Evolutionary conservation across 2,888 invertebrate genomes (phyloP).

Genomic region (Amorpha juglandis): DNA sequence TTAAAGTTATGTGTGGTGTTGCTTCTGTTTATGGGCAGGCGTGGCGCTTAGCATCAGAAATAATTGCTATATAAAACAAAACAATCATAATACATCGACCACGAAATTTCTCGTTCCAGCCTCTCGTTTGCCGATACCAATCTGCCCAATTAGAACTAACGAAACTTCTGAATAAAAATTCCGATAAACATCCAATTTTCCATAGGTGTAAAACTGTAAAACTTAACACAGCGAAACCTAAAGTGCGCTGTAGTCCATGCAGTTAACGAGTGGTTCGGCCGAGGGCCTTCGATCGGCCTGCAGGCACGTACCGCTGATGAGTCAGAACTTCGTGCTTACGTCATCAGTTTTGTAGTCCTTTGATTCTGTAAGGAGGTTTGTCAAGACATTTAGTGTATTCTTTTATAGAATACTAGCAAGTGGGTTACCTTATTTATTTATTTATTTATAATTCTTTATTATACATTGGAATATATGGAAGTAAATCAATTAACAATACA

Average conservation of each 20-base stretch:
- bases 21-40: too few species aligned
- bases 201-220: not conserved
- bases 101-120: too few species aligned
- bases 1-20: too few species aligned
- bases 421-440: too few species aligned
- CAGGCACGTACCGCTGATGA: conserved; percentile 10
- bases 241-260: not conserved
- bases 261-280: not conserved
- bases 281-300: not conserved
- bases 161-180: not conserved
- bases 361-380: not conserved
- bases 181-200: not conserved
- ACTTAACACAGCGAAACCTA: not conserved
- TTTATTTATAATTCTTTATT: too few species aligned
- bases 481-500: too few species aligned
- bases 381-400: not conserved
- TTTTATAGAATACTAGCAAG: not conserved
- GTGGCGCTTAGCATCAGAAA: too few species aligned
- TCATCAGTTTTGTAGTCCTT: not conserved
- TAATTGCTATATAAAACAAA: too few species aligned
- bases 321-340: not conserved
- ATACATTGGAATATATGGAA: too few species aligned
- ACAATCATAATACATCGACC: too few species aligned
- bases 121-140: too few species aligned
- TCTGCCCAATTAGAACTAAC: not conserved